These are phyloP conservation scores for Apis mellifera DNA, from an alignment of 1,140 invertebrate genomes.

Conservation along the genomic window Amel_HAv3.1 CM009944.2:7468001-7468500, in stretches of 20 bases:
- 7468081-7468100: neutral
- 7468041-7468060: slow-evolving; percentile 15
- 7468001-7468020: neutral
- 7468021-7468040: neutral
- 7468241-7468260: too few relatives aligned
- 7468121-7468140: neutral
- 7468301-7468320: neutral
- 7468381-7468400: too few relatives aligned
- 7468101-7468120: neutral
- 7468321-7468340: too few relatives aligned
- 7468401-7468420: neutral
- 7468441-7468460: neutral
- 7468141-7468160: neutral
- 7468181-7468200: neutral
- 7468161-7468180: neutral
- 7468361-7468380: too few relatives aligned
- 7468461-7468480: neutral
- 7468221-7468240: neutral
- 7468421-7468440: neutral
- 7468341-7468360: too few relatives aligned
- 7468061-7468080: neutral
- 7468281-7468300: neutral
- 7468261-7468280: neutral
- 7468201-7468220: neutral
- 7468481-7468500: neutral